Base-by-base conservation (phyloP, 2,888 invertebrate species). In the Euplagia quadripunctaria region DNA sequence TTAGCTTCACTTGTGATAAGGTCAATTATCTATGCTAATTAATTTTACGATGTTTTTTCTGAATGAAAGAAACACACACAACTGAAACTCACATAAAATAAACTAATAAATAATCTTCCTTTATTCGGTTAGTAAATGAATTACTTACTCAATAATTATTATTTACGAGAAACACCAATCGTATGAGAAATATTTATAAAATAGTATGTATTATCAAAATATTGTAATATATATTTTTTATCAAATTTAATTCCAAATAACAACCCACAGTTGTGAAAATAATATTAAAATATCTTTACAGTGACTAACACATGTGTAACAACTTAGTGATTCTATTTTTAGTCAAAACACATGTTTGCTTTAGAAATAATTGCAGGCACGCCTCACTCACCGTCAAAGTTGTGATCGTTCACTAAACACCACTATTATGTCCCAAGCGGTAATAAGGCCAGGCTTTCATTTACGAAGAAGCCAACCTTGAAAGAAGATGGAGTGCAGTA, bases 371-470 rank as follows among this genome's bases (percentile, higher is more conserved):
- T 64, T 63, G 20, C 55, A 64, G 16, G 1, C 7, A 11, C 14
- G 5, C 31, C 42, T 70, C 73, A 75, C 69, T 72, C 73, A 73
- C 68, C 71, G 72, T 75, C 64, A 82, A 81, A 79, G 77, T 83
- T 81, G 75, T 75, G 20, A 52, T 52, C 52, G 77, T 81, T 82
- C 76, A 81, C 75, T 71, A 73, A 75, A 73, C 80, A 66, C 65
- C 58, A 20, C 65, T 71, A 78, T 78, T 80, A 65, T 77, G 64
- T 68, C 52, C 58, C 71, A 58, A 63, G 64, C 67, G 66, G 65
- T 68, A 76, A 72, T 71, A 77, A 77, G 70, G 75, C 66, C 79
- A 74, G 72, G 58, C 64, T 71, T 71, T 74, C 72, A 74, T 75
- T 82, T 82, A 79, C 70, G 74, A 51, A 65, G 68, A 74, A 74